A percentile compares a stretch with the other conserved stretches of the same genome.
These are phyloP conservation scores for Prosapia bicincta DNA, from an alignment of 2,888 invertebrate species.

Conservation along the genomic window DNA sequence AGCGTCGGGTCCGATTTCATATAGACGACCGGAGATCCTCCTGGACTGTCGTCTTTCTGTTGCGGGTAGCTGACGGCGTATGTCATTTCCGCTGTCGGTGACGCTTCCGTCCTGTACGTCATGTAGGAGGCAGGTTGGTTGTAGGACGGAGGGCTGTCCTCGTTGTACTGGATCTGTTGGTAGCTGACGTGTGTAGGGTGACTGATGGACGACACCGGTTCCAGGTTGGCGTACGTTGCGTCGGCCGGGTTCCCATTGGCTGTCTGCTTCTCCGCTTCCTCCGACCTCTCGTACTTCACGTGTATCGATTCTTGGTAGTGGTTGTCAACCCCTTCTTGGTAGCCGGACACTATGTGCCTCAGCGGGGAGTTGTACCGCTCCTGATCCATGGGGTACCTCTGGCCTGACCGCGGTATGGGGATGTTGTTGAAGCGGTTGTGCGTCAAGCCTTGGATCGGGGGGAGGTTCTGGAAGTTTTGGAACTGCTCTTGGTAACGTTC, in stretches of 20 bases:
- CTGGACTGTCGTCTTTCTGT: slow-evolving; percentile 9
- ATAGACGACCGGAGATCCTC: slow-evolving; percentile 7
- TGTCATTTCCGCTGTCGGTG: background rate
- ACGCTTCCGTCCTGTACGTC: background rate
- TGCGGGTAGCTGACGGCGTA: slow-evolving; percentile 3
- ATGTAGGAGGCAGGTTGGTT: slow-evolving; percentile 1
- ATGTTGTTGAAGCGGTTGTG: background rate
- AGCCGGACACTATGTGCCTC: background rate
- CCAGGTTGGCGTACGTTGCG: slow-evolving; percentile 25
- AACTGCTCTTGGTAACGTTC: background rate
- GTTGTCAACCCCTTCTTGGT: background rate
- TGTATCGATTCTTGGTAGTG: background rate
- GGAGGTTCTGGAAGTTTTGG: background rate
- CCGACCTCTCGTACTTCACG: background rate
- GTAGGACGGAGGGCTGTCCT: slow-evolving; percentile 13
- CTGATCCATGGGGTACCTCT: background rate
- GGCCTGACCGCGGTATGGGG: background rate
- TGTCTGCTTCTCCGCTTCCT: background rate
- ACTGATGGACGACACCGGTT: slow-evolving; percentile 10
- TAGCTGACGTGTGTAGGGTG: background rate
- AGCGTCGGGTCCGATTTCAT: slow-evolving; percentile 10
- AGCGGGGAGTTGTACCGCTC: background rate
- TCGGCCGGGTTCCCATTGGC: slow-evolving; percentile 2
- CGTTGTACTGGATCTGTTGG: slow-evolving; percentile 6
- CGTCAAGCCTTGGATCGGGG: background rate